Percentiles rank a stretch among this genome's conserved stretches.
phyloP scores from a whole-genome alignment of 2,797 vertebrate species.

The Petrocephalus sullivani region DNA sequence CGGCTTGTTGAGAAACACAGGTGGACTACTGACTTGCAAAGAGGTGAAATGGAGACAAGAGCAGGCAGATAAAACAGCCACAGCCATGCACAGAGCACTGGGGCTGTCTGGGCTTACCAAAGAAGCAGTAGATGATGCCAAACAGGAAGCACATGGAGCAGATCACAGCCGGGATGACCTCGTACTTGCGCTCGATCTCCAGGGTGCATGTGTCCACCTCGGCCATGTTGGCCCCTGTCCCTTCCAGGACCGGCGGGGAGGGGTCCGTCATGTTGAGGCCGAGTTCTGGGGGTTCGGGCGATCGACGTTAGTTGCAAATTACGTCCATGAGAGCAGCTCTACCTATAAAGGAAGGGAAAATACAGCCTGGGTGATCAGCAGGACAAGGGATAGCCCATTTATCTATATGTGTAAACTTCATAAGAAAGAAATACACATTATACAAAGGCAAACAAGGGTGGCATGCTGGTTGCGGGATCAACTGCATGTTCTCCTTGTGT shows the following conservation, averaged over 20 bases:
- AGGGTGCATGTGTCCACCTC: conserved; percentile 57
- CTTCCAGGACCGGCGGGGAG: conserved; percentile 53
- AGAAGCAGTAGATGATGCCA: conserved; percentile 78
- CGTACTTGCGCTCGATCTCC: conserved; percentile 60
- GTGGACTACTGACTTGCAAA: background rate
- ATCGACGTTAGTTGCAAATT: conserved; percentile 9
- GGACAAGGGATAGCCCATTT: background rate
- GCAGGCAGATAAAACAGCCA: background rate
- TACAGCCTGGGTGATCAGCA: background rate
- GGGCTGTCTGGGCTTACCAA: conserved; percentile 62
- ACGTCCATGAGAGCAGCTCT: conserved; percentile 25
- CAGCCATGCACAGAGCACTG: background rate
- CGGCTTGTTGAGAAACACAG: background rate
- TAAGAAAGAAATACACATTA: background rate
- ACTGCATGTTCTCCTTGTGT: background rate
- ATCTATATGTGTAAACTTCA: background rate
- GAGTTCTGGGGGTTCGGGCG: background rate
- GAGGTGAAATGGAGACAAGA: background rate
- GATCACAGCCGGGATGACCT: conserved; percentile 67
- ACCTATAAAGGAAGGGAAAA: conserved; percentile 46
- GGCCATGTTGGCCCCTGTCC: conserved; percentile 46
- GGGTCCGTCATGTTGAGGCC: conserved; percentile 52
- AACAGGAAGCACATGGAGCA: conserved; percentile 71
- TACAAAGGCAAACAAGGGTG: background rate
- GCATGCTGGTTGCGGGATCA: background rate